These are phyloP conservation scores for Ginglymostoma cirratum DNA, from an alignment of 2,113 vertebrate species.

Conservation along the genomic window DNA sequence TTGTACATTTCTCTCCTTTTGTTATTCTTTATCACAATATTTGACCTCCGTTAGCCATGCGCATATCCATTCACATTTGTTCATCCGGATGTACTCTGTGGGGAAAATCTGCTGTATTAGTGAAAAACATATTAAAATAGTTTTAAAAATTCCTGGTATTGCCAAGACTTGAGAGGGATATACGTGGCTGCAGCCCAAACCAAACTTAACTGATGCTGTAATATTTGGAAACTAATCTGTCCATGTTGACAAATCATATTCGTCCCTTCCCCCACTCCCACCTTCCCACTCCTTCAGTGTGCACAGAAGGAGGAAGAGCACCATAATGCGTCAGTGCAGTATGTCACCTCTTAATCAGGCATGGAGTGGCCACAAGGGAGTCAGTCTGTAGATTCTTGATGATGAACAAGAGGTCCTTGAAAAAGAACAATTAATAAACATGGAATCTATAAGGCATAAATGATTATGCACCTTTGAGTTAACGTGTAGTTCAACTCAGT, in stretches of 20 bases:
- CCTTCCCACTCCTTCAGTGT: neutral
- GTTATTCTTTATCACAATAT: neutral
- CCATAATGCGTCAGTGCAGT: neutral
- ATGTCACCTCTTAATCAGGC: neutral
- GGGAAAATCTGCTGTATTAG: neutral
- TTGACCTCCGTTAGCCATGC: neutral
- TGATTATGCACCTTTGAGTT: neutral
- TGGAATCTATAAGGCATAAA: neutral
- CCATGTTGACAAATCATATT: neutral
- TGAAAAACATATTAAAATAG: neutral
- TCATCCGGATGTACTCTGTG: neutral
- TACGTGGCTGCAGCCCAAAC: neutral
- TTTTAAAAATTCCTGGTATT: neutral
- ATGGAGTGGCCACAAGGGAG: neutral
- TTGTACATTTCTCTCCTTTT: neutral
- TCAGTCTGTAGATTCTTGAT: neutral
- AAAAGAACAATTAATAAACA: neutral
- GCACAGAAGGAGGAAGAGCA: neutral
- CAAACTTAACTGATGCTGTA: neutral
- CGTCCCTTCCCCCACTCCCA: neutral
- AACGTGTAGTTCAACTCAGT: neutral
- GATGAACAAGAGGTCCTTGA: neutral
- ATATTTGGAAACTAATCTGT: neutral
- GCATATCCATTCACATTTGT: neutral
- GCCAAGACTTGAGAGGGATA: neutral